These are phyloP conservation scores for Allygus modestus DNA, from an alignment of 2,888 invertebrate genomes.

Conservation along the genomic window DNA sequence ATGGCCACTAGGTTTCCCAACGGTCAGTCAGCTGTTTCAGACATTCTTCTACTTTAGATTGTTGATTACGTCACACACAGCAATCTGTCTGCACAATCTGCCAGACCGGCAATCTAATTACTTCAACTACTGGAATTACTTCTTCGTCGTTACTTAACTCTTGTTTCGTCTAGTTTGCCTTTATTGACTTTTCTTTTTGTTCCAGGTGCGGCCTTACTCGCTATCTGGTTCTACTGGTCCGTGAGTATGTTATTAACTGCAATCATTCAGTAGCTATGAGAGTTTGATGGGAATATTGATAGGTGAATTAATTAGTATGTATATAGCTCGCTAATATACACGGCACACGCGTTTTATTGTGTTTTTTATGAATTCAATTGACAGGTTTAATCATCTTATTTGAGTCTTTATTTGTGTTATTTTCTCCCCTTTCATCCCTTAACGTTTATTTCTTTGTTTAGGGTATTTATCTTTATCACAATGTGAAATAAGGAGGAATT, in stretches of 20 bases:
- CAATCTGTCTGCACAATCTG: slow-evolving; percentile 21
- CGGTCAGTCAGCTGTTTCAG: neutral
- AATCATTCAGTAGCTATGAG: neutral
- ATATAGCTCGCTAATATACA: neutral
- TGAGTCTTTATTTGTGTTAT: no score
- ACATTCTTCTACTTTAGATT: slow-evolving; percentile 15
- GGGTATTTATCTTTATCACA: no score
- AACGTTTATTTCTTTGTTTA: no score
- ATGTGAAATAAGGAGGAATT: no score
- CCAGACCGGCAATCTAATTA: slow-evolving; percentile 23
- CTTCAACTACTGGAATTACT: slow-evolving; percentile 33
- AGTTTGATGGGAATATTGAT: slow-evolving; percentile 21
- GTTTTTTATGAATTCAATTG: no score
- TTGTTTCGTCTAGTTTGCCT: slow-evolving; percentile 33
- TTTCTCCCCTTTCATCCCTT: no score
- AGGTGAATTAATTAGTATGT: neutral
- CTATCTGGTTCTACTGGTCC: neutral
- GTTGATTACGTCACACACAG: neutral
- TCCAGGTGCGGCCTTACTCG: slow-evolving; percentile 36
- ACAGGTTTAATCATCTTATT: no score
- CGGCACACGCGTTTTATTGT: neutral
- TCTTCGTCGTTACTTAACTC: slow-evolving; percentile 18
- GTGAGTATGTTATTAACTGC: slow-evolving; percentile 25
- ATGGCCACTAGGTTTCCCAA: neutral
- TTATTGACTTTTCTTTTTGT: slow-evolving; percentile 36